phyloP scores from a whole-genome alignment of 2,888 invertebrate genomes.

The Cylindroiulus punctatus region DNA sequence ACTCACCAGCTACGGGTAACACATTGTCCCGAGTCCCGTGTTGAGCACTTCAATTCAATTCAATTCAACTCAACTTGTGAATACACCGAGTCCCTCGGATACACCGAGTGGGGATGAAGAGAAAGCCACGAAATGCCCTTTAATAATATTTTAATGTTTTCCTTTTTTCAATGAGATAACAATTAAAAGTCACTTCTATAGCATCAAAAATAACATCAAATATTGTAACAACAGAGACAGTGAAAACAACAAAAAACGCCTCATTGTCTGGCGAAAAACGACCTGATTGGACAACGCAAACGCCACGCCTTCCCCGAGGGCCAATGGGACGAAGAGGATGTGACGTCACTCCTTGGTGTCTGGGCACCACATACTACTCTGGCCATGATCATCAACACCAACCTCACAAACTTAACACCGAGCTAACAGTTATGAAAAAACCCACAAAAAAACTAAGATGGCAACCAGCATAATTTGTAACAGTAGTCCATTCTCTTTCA shows the following conservation, averaged over 20 bases:
- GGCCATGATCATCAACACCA: no score
- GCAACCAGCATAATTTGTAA: no score
- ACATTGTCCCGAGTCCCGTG: no score
- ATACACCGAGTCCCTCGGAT: no score
- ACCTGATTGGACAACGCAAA: slow-evolving; percentile 36
- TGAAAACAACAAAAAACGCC: slow-evolving; percentile 25
- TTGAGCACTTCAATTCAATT: no score
- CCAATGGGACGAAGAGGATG: neutral
- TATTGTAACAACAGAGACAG: slow-evolving; percentile 23
- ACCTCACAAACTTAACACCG: no score
- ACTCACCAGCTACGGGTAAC: no score
- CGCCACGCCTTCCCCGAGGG: slow-evolving; percentile 4
- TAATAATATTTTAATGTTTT: slow-evolving; percentile 42
- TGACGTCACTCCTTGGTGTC: neutral
- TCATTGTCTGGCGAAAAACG: neutral
- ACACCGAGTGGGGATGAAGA: no score
- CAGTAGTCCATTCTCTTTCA: no score
- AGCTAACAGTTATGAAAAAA: no score
- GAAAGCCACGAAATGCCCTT: neutral
- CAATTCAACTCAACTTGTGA: no score
- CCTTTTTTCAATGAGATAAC: slow-evolving; percentile 38
- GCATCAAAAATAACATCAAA: slow-evolving; percentile 38
- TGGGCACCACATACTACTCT: neutral
- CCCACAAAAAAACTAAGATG: no score
- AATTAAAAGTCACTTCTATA: slow-evolving; percentile 42